Conservation (phyloP, 2,888 invertebrate genomes). For the Agriopis aurantiaria region DNA sequence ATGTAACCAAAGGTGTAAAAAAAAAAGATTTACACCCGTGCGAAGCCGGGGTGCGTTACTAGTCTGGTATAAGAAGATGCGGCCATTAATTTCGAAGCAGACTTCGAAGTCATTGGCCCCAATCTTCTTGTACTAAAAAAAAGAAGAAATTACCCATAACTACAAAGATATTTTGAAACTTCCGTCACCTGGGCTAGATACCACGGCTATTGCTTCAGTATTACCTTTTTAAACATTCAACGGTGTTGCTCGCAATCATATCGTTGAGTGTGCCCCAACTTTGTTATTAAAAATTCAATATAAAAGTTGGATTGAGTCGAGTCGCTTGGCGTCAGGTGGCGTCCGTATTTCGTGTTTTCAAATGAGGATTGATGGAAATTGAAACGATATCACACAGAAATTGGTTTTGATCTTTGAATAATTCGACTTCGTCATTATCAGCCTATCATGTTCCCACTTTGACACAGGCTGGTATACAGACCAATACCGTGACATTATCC, state of each 20-base stretch:
- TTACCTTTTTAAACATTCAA: slow-evolving; percentile 34
- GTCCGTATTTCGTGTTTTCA: slow-evolving; percentile 22
- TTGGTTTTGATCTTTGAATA: background rate
- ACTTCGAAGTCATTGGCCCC: too few species aligned
- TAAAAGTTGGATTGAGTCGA: slow-evolving; percentile 48
- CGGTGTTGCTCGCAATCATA: slow-evolving; percentile 29
- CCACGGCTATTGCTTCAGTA: slow-evolving; percentile 1
- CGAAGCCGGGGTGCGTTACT: too few species aligned
- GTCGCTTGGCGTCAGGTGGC: slow-evolving; percentile 33
- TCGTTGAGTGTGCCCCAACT: slow-evolving; percentile 40
- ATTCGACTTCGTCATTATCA: background rate
- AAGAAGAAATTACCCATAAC: slow-evolving; percentile 3
- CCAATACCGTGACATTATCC: too few species aligned
- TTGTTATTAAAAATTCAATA: slow-evolving; percentile 49
- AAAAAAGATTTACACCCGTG: too few species aligned
- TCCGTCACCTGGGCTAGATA: background rate
- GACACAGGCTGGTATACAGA: too few species aligned
- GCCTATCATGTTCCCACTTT: too few species aligned
- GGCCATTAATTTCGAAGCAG: too few species aligned
- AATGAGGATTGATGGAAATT: slow-evolving; percentile 27
- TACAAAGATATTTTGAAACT: background rate
- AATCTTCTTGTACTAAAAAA: too few species aligned
- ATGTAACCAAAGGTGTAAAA: too few species aligned
- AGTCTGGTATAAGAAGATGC: too few species aligned
- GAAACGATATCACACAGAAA: background rate